Evolutionary conservation across 2,113 vertebrate genomes (phyloP), one percentile per base, ranked within the genome.

Genomic region (Nannobrachium achirus): DNA sequence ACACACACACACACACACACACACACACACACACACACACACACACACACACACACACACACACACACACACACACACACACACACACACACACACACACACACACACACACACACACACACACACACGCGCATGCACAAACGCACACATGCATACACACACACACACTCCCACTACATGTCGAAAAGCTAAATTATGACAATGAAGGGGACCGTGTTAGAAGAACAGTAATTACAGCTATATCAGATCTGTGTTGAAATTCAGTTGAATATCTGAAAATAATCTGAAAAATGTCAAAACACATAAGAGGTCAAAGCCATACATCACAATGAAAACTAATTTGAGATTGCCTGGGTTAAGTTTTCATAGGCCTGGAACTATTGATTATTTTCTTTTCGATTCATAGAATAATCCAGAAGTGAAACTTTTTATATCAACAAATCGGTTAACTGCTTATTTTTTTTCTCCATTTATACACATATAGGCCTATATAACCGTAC

Each of bases 131-230:
- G 52, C 15, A 6, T 6, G 44, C 44, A 45, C 44, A 2, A 1
- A 10, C 13, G 44, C 44, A 46, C 44, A 46, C 44, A 46, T 2
- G 41, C 25, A 56, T 0, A 41, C 18, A 50, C 39, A 15, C 15
- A 16, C 53, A 25, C 53, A 1, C n/a, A 14, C 14, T 15, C 57
- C 51, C 14, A 13, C 42, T 49, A 15, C 50, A 78, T 77, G 80
- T 80, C 75, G 67, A 78, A 80, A 84, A 76, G 76, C 66, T 75
- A 89, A 82, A 87, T 82, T 42, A 64, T 48, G 61, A 76, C 53
- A 64, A 5, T 63, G 69, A 76, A 71, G 63, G 69, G 71, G 74
- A 62, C 51, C 49, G 50, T 18, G 50, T 18, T 44, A 76, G 42
- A 66, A 83, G 66, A 69, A 64, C 59, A 69, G 66, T 78, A 85